These are phyloP conservation scores for Pangasius mekongensis DNA, from an alignment of 2,797 vertebrate genomes.

Conservation along the genomic window DNA sequence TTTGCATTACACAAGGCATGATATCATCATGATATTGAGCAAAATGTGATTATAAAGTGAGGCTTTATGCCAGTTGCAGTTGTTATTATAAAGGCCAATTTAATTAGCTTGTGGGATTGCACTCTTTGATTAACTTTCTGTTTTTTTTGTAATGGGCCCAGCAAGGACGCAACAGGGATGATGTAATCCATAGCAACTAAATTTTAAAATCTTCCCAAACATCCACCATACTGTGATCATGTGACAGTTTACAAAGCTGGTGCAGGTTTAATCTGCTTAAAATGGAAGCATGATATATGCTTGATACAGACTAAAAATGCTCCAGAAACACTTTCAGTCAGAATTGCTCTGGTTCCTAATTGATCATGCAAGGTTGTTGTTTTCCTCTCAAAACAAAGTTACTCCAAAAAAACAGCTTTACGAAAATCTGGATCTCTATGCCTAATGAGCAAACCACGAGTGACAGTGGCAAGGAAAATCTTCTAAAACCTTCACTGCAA, in stretches of 20 bases:
- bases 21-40: not conserved
- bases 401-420: not conserved
- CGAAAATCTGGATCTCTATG: not conserved
- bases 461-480: not conserved
- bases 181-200: not conserved
- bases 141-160: not conserved
- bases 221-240: not conserved
- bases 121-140: not conserved
- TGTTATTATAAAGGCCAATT: slow-evolving; percentile 1
- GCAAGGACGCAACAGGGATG: not conserved
- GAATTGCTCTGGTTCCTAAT: not conserved
- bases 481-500: not conserved
- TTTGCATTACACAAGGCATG: not conserved
- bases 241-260: not conserved
- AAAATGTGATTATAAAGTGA: slow-evolving; percentile 2
- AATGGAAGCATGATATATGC: not conserved
- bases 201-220: not conserved
- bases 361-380: not conserved
- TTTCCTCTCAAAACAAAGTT: not conserved
- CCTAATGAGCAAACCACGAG: not conserved
- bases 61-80: not conserved
- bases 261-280: not conserved
- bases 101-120: not conserved
- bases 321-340: not conserved
- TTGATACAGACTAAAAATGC: not conserved